Evolutionary conservation across 2,797 vertebrate genomes (phyloP), one percentile per base, ranked within the genome.

Genomic region (Coccyzus lansbergi): DNA sequence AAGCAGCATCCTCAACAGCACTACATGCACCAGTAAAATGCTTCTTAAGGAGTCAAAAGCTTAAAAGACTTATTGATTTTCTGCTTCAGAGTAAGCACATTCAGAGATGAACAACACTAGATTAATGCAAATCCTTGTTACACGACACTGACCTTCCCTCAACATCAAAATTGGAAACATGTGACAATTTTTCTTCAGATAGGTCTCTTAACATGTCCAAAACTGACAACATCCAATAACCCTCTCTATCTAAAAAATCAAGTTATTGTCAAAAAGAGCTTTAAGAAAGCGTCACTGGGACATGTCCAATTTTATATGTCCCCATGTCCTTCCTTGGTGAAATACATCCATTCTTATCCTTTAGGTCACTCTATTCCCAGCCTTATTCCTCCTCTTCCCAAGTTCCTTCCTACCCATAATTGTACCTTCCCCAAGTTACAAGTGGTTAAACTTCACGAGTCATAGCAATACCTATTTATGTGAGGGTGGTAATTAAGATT

Each of bases 31-130:
- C 48, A 59, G 22, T 28, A 42, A 64, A 91, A 83, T 58, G 53
- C 46, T 91, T 58, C 51, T 42, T 81, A 15, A 17, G 31, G 22
- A 91, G 62, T 44, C 65, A 81, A 77, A 91, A 78, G 20, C 67
- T 84, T 44, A 76, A 78, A 86, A 89, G 65, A 77, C 46, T 44
- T 70, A 88, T 5, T 33, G 56, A 94, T 93, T 95, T 91, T 75
- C 69, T 94, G 48, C 64, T 78, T 93, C 76, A 82, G 33, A 52
- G 8, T 74, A 69, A 91, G 77, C 77, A 83, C 65, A 65, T 69
- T 80, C 72, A 69, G 71, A 62, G 2, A 88, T 63, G 56, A 78
- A 89, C 69, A 86, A 71, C 53, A 48, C 64, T 52, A 38, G 68
- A 87, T 83, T 80, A 85, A 76, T 34, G 67, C 53, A 90, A 59